Evolutionary conservation across 1,140 invertebrate species (phyloP).

Genomic region (Eumeta japonica): DNA sequence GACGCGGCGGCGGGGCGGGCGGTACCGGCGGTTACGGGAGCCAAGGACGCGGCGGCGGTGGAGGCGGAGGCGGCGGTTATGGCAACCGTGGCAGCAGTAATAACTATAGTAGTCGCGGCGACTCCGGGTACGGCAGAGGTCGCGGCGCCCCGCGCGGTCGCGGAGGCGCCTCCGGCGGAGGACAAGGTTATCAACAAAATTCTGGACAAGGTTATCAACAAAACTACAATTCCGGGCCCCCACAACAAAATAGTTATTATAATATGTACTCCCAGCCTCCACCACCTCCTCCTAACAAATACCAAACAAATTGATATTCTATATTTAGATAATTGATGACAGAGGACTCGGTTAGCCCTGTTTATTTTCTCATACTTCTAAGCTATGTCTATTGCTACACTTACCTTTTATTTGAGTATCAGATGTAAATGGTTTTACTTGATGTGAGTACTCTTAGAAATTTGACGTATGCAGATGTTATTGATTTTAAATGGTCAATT

Average conservation of each 20-base stretch:
- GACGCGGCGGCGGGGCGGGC: too few relatives aligned
- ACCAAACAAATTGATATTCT: slow-evolving; percentile 13
- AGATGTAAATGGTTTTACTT: too few relatives aligned
- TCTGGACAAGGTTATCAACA: slow-evolving; percentile 1
- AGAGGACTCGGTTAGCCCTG: too few relatives aligned
- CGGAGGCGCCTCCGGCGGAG: slow-evolving; percentile 12
- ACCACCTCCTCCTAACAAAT: slow-evolving; percentile 16
- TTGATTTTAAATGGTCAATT: too few relatives aligned
- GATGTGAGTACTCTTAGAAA: too few relatives aligned
- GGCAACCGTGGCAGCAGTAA: neutral
- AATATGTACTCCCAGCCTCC: slow-evolving; percentile 44
- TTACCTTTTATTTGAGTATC: too few relatives aligned
- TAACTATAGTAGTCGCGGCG: neutral
- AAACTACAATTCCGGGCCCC: slow-evolving; percentile 8
- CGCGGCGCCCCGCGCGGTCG: slow-evolving; percentile 10
- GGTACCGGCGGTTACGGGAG: slow-evolving; percentile 6
- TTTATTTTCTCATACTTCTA: too few relatives aligned
- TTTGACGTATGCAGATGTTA: too few relatives aligned
- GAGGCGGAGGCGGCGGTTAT: neutral
- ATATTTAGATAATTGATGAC: too few relatives aligned
- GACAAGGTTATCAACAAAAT: slow-evolving; percentile 3
- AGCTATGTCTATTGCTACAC: too few relatives aligned
- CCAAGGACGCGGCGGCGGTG: neutral
- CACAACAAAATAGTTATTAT: slow-evolving; percentile 34
- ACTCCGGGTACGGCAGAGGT: slow-evolving; percentile 13